A percentile compares a stretch with the other conserved stretches of the same genome.
Conservation (phyloP, 2,113 vertebrate species). For the Heterocephalus glaber region DNA sequence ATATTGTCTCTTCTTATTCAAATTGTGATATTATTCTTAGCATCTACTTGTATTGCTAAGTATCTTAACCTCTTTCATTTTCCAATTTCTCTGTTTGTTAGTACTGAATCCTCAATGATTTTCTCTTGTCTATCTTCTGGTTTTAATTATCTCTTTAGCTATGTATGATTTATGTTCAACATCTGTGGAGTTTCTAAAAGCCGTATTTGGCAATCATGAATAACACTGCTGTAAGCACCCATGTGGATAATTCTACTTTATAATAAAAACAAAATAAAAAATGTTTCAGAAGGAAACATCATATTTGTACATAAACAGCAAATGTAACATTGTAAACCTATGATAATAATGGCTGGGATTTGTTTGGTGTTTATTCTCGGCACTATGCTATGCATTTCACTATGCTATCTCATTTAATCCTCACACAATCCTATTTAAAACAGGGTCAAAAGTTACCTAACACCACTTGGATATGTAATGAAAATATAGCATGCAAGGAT, state of each 20-base stretch:
- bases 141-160: not conserved
- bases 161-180: not conserved
- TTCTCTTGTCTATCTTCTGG: not conserved
- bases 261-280: conserved; percentile 17
- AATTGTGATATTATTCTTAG: not conserved
- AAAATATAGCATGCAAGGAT: not conserved
- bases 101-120: not conserved
- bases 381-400: not conserved
- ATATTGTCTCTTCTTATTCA: not conserved
- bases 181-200: not conserved
- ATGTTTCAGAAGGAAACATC: not conserved
- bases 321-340: not conserved
- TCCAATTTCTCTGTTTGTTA: not conserved
- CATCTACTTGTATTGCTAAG: not conserved
- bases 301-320: not conserved
- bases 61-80: not conserved
- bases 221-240: not conserved
- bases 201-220: not conserved
- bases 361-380: not conserved
- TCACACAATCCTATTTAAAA: not conserved
- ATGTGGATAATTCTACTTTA: not conserved
- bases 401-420: not conserved
- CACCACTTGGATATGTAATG: not conserved
- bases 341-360: not conserved
- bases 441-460: not conserved